phyloP scores from a whole-genome alignment of 1,140 invertebrate genomes.

The Drosophila sulfurigaster region DNA sequence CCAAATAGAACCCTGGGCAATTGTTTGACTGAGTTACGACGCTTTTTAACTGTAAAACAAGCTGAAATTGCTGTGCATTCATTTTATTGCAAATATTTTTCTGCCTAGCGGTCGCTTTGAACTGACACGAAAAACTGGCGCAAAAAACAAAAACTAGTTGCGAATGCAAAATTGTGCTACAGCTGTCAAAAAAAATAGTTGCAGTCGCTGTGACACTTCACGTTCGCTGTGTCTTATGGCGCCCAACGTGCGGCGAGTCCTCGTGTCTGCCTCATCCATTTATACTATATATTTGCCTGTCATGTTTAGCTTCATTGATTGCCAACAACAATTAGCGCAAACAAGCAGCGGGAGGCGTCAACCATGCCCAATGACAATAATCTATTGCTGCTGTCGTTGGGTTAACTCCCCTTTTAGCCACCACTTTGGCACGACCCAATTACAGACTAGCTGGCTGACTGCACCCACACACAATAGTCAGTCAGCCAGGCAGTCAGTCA shows the following conservation, averaged over 20 bases:
- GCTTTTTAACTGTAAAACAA: conserved; percentile 14
- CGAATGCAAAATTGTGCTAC: conserved; percentile 13
- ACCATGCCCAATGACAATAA: conserved; percentile 8
- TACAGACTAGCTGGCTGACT: conserved; percentile 21
- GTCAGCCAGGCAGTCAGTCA: conserved; percentile 3
- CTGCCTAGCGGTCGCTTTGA: conserved; percentile 21
- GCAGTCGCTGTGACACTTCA: background rate
- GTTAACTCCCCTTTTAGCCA: conserved; percentile 3
- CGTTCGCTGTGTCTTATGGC: background rate
- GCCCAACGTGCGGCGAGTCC: background rate
- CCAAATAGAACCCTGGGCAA: background rate
- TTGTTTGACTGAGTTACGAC: conserved; percentile 12
- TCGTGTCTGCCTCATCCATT: conserved; percentile 4
- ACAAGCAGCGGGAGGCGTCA: conserved; percentile 30
- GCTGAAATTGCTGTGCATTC: conserved; percentile 9
- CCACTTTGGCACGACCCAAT: conserved; percentile 52
- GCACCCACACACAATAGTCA: conserved; percentile 34
- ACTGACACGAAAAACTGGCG: background rate
- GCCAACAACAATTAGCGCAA: conserved; percentile 38
- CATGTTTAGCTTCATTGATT: conserved; percentile 37
- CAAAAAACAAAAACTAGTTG: conserved; percentile 20
- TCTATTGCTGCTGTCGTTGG: background rate
- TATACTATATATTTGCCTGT: background rate
- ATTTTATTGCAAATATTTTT: conserved; percentile 10
- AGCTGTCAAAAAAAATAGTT: conserved; percentile 8